Evolutionary conservation across 1,140 invertebrate genomes (phyloP), one percentile per base, ranked within the genome.

Genomic region (Heliconius nattereri): DNA sequence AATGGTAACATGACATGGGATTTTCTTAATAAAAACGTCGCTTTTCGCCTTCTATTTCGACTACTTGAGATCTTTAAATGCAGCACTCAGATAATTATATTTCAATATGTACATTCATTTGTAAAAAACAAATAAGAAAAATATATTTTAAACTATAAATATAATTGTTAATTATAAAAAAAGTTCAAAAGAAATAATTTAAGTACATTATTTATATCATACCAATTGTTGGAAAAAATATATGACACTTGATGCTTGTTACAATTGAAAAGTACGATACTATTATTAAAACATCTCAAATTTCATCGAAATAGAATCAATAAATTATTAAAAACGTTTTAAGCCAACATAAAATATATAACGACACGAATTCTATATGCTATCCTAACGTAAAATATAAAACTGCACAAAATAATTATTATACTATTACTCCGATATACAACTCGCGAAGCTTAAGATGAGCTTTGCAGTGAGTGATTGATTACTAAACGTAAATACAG

Each of bases 391-490:
- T 26, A 26, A 66, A 66, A 66, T 29, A 29, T 13, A 66, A 66
- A 66, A 66, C n/a, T 23, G 57, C 60, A 57, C 60, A 16, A 66
- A 66, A 66, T 29, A 29, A 66, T 66, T 66, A 66, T 29, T 29
- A 66, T 29, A 45, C 40, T 45, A 66, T 66, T 66, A 66, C 23
- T 23, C 71, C 23, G 23, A 29, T 29, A 19, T 8, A 52, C 40
- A 45, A 16, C 40, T 45, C 40, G 40, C 40, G 40, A 16, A 16
- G 40, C 13, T 16, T 45, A 45, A 45, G 13, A 13, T 16, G 40
- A 45, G 13, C 40, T 16, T 16, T 45, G 13, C 40, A 16, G 13
- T 45, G 11, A 6, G 5, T 45, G 40, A 40, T 1, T 40, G 37
- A 13, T 45, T 16, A 16, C 13, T 45, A 5, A 45, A 6, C 16